Evolutionary conservation across 2,888 invertebrate genomes (phyloP).

Genomic region (Brenthis daphne): DNA sequence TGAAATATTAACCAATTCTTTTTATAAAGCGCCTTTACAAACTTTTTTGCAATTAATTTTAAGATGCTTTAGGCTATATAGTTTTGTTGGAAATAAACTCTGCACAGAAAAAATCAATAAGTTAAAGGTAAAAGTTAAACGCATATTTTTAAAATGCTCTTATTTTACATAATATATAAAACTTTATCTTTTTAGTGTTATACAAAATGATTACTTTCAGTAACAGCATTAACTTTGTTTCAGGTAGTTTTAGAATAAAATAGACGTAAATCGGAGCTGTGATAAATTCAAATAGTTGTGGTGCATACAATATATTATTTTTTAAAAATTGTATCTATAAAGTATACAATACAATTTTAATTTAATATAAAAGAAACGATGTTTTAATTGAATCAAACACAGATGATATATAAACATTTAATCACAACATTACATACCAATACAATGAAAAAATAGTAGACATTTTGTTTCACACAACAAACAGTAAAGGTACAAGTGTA

Average conservation of each 20-base stretch:
- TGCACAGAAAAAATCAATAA: too few species aligned
- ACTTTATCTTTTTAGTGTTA: not conserved
- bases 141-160: too few species aligned
- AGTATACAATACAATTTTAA: conserved; percentile 37
- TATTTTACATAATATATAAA: not conserved
- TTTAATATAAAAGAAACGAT: not conserved
- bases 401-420: conserved; percentile 34
- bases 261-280: conserved; percentile 55
- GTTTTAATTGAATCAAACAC: conserved; percentile 20
- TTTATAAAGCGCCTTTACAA: too few species aligned
- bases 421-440: conserved; percentile 30
- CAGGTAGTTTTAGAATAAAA: conserved; percentile 47
- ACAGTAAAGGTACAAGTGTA: conserved; percentile 20
- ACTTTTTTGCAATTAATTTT: too few species aligned
- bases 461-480: conserved; percentile 26
- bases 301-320: conserved; percentile 34
- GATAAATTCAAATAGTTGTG: conserved; percentile 55
- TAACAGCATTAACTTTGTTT: conserved; percentile 34
- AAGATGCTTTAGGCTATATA: too few species aligned
- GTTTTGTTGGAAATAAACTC: too few species aligned
- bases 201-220: not conserved
- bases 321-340: conserved; percentile 33
- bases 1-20: too few species aligned
- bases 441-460: conserved; percentile 35
- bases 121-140: too few species aligned